Evolutionary conservation across 2,888 invertebrate species (phyloP).

Genomic region (Xestoiulus laeticollis): DNA sequence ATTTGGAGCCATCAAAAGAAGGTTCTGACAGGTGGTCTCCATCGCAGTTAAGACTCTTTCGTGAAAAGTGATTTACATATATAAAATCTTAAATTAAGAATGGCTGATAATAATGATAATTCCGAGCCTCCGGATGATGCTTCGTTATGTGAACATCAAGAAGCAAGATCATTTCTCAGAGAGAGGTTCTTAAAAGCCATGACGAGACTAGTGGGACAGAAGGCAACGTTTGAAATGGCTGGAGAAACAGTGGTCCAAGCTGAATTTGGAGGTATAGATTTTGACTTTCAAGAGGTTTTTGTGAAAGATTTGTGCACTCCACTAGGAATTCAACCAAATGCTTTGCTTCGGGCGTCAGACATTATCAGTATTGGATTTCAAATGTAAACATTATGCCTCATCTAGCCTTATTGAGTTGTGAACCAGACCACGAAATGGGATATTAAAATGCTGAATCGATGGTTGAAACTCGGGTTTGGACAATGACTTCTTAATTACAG

Average conservation of each 20-base stretch:
- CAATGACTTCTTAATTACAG: no score
- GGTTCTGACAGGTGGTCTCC: no score
- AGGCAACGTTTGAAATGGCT: slow-evolving; percentile 63
- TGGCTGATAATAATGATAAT: neutral
- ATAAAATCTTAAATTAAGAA: no score
- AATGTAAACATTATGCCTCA: neutral
- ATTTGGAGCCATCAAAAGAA: no score
- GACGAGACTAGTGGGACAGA: slow-evolving; percentile 64
- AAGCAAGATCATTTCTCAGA: slow-evolving; percentile 65
- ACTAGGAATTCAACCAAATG: slow-evolving; percentile 64
- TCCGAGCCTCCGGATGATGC: neutral
- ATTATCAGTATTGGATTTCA: slow-evolving; percentile 61
- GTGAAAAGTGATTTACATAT: neutral
- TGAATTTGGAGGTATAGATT: slow-evolving; percentile 65
- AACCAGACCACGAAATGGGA: no score
- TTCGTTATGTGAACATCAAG: slow-evolving; percentile 60
- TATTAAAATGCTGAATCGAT: no score
- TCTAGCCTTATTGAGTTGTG: no score
- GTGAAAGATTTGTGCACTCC: slow-evolving; percentile 65
- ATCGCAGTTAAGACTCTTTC: no score
- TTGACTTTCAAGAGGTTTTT: slow-evolving; percentile 64
- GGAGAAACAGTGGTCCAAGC: slow-evolving; percentile 65
- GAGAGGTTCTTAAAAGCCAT: slow-evolving; percentile 65
- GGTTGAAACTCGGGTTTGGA: no score
- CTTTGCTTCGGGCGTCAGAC: slow-evolving; percentile 65